Conservation (phyloP, 2,888 invertebrate genomes). For the Epinotia demarniana region DNA sequence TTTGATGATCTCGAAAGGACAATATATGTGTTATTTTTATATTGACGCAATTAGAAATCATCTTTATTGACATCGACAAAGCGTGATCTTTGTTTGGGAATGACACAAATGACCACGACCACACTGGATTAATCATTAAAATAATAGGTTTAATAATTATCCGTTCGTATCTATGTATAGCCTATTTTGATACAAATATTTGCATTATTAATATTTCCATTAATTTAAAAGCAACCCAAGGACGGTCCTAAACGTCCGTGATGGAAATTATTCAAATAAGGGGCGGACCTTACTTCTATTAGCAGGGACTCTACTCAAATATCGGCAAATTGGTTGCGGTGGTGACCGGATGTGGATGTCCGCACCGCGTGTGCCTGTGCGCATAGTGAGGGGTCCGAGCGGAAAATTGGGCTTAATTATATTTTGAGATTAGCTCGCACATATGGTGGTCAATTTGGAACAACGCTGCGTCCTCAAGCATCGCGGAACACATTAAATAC, state of each 20-base stretch:
- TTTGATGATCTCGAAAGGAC: no score
- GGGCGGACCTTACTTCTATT: conserved; percentile 49
- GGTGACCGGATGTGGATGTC: conserved; percentile 47
- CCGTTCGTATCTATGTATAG: no score
- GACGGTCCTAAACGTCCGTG: conserved; percentile 51
- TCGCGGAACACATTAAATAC: no score
- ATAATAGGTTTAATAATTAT: not conserved
- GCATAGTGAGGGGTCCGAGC: conserved; percentile 13
- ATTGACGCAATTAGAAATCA: no score
- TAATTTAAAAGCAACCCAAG: conserved; percentile 34
- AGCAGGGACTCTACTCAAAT: conserved; percentile 53
- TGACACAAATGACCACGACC: not conserved
- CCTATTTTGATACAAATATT: conserved; percentile 2
- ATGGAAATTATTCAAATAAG: conserved; percentile 63
- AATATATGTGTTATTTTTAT: no score
- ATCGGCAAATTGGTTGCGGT: conserved; percentile 56
- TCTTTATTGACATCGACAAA: no score
- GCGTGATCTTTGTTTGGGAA: no score
- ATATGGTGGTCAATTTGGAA: not conserved
- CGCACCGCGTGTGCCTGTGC: conserved; percentile 16
- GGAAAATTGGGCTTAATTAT: conserved; percentile 40
- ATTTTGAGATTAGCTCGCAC: conserved; percentile 19
- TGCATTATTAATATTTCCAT: no score
- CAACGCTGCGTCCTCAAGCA: not conserved
- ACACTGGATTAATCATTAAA: not conserved